These are phyloP conservation scores for Blastobasis adustella DNA, from an alignment of 2,888 invertebrate genomes.

Conservation along the genomic window DNA sequence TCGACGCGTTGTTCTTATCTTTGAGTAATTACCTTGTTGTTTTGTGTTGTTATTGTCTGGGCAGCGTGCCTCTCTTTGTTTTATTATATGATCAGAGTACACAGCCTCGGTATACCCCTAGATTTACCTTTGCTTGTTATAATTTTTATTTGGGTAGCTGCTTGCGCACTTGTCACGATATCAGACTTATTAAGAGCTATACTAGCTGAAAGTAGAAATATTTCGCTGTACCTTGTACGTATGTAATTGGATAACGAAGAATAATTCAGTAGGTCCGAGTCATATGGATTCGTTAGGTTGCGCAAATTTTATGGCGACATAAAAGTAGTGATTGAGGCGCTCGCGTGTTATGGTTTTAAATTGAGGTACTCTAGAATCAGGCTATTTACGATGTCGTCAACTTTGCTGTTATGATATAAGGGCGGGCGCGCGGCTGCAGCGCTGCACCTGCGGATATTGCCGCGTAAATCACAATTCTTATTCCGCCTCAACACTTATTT, in stretches of 20 bases:
- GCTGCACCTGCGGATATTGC: slow-evolving; percentile 64
- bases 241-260: too few relatives aligned
- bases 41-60: slow-evolving; percentile 45
- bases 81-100: slow-evolving; percentile 25
- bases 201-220: too few relatives aligned
- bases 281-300: not conserved
- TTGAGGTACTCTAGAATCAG: slow-evolving; percentile 33
- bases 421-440: slow-evolving; percentile 27
- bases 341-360: slow-evolving; percentile 32
- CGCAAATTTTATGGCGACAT: slow-evolving; percentile 26
- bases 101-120: slow-evolving; percentile 6
- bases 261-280: too few relatives aligned
- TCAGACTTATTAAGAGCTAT: too few relatives aligned
- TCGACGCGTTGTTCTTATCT: slow-evolving; percentile 53
- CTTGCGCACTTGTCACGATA: not conserved
- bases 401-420: slow-evolving; percentile 16
- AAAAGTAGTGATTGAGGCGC: slow-evolving; percentile 29
- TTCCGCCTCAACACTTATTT: slow-evolving; percentile 50
- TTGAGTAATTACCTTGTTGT: slow-evolving; percentile 56
- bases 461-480: slow-evolving; percentile 65
- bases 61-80: slow-evolving; percentile 31
- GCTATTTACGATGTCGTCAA: slow-evolving; percentile 33
- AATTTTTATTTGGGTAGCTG: slow-evolving; percentile 7
- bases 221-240: too few relatives aligned
- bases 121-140: slow-evolving; percentile 11